phyloP scores from a whole-genome alignment of 1,140 invertebrate genomes.

The Yoshiicerus persimilis region DNA sequence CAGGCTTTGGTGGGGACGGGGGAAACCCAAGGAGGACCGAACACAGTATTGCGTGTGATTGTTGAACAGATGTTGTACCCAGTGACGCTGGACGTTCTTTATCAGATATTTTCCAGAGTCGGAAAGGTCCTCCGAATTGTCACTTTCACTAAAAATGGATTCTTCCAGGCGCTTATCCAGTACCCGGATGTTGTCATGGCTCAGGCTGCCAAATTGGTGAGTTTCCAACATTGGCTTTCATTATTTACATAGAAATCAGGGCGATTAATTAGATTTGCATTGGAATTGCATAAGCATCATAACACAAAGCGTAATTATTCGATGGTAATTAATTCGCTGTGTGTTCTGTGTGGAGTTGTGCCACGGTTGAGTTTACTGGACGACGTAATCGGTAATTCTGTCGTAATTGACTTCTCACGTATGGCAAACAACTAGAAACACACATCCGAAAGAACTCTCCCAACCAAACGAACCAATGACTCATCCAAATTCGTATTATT shows the following conservation, averaged over 20 bases:
- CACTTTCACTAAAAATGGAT: constrained; percentile 99
- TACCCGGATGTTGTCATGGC: constrained; percentile 94
- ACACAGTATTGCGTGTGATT: constrained; percentile 95
- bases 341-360: not conserved
- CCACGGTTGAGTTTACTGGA: not conserved
- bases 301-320: not conserved
- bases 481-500: not conserved
- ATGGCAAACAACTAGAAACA: not conserved
- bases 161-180: constrained; percentile 98
- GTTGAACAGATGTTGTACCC: constrained; percentile 96
- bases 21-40: constrained; percentile 84
- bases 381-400: not conserved
- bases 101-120: constrained; percentile 92
- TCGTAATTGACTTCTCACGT: not conserved
- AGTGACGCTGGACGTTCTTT: constrained; percentile 93
- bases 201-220: constrained; percentile 90
- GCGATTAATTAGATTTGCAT: not conserved
- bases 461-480: not conserved
- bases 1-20: constrained; percentile 55
- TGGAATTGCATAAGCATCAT: not conserved
- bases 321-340: not conserved
- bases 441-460: too few species aligned
- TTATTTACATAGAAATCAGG: too few species aligned
- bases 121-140: constrained; percentile 98
- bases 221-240: constrained; percentile 53